phyloP scores from a whole-genome alignment of 2,113 vertebrate species.

The Montifringilla adamsi region DNA sequence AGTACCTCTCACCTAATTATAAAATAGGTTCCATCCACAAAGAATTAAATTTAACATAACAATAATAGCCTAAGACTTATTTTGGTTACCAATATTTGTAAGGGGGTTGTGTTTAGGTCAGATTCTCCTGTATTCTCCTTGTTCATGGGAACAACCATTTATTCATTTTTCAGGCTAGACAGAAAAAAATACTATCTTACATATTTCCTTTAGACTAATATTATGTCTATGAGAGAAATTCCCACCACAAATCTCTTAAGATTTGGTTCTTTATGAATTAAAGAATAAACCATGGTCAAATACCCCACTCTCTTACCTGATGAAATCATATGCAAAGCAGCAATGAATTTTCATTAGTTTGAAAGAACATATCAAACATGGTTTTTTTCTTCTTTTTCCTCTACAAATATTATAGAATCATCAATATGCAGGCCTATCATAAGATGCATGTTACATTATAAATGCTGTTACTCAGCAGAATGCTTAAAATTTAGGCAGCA shows the following conservation, averaged over 20 bases:
- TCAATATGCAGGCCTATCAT: neutral
- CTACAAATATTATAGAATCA: neutral
- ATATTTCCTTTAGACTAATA: neutral
- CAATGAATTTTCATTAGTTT: neutral
- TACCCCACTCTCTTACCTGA: neutral
- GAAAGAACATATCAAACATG: neutral
- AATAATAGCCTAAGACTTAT: neutral
- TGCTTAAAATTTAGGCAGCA: neutral
- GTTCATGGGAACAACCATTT: neutral
- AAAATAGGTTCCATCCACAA: neutral
- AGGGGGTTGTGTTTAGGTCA: neutral
- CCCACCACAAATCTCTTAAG: neutral
- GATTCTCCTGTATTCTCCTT: neutral
- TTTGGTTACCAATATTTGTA: neutral
- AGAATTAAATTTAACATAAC: neutral
- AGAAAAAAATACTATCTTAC: neutral
- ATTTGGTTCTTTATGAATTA: neutral
- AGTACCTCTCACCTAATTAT: neutral
- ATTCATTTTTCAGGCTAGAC: neutral
- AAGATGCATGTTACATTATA: neutral
- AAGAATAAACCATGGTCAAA: neutral
- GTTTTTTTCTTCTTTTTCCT: neutral
- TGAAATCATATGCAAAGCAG: neutral
- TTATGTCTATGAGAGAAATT: neutral
- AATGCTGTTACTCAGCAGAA: neutral